Evolutionary conservation across 2,113 vertebrate genomes (phyloP), one percentile per base, ranked within the genome.

Genomic region (Syngnathus scovelli): DNA sequence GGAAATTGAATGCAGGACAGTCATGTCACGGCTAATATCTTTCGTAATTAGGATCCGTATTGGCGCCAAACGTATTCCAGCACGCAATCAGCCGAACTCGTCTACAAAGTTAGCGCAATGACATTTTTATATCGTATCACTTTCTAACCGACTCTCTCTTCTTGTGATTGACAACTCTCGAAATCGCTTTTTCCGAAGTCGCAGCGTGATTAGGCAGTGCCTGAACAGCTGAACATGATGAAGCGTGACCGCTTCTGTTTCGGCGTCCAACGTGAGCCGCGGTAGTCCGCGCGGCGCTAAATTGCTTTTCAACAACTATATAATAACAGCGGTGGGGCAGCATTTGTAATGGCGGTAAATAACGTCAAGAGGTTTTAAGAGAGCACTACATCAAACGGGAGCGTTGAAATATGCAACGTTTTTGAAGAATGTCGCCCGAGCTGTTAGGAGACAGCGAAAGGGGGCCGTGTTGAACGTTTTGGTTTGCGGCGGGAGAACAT

Each of bases 291-390:
- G 38, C 11, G 19, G 1, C 15, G 41, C 39, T 62, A 27, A 62
- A 44, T 62, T 15, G 61, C 41, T 27, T 62, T 62, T 62, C 61
- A 62, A 23, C 61, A 27, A 62, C 61, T 62, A 16, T 37, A 37
- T 36, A 27, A 62, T 62, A 62, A 62, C 21, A 21, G 61, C 12
- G 19, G 61, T 16, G 27, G 61, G 39, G 41, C 21, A 44, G 21
- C 61, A 44, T 62, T 62, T 27, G 61, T 27, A 62, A 62, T 27
- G 61, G n/a, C 39, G 41, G 61, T 62, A 62, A 62, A 62, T 62
- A 62, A 62, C 7, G 41, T 62, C 61, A 44, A 21, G 39, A 62
- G 61, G 21, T 62, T 58, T 62, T 62, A 62, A 62, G 21, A 44
- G 61, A 62, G 38, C 61, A 62, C 61, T 62, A 27, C 21, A 44